These are phyloP conservation scores for Haemorhous mexicanus DNA, from an alignment of 2,113 vertebrate genomes.

Conservation along the genomic window DNA sequence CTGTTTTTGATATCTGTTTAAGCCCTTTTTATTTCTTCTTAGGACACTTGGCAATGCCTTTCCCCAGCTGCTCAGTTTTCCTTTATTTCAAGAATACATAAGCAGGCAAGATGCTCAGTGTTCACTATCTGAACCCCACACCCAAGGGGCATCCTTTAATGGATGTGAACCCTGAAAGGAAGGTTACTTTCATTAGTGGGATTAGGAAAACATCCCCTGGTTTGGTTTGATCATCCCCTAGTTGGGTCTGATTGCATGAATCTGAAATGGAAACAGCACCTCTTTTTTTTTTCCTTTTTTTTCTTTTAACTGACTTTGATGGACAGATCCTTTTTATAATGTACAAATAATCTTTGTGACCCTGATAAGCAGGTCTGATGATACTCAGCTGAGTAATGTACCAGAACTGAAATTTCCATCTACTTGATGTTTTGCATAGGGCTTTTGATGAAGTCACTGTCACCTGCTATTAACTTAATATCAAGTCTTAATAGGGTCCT, in stretches of 20 bases:
- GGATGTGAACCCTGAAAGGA: not conserved
- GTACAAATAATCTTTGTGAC: constrained; percentile 83
- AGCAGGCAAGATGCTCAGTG: not conserved
- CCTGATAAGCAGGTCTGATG: constrained; percentile 80
- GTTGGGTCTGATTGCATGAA: not conserved
- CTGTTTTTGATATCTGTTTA: not conserved
- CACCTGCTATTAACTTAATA: constrained; percentile 85
- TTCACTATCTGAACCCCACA: not conserved
- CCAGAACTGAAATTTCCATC: constrained; percentile 83
- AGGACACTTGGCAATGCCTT: not conserved
- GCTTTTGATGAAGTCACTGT: constrained; percentile 82
- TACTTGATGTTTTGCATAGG: constrained; percentile 76
- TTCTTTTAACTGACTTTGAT: constrained; percentile 59
- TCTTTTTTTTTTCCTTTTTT: not conserved
- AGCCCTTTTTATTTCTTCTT: not conserved
- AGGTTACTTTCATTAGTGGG: constrained; percentile 47
- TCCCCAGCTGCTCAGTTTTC: not conserved
- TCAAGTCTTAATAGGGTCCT: constrained; percentile 81
- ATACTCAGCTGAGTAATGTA: constrained; percentile 82
- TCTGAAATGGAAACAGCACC: constrained; percentile 1
- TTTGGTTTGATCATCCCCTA: constrained; percentile 28
- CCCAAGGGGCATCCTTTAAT: not conserved
- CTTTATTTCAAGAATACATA: not conserved
- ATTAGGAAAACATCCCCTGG: constrained; percentile 13
- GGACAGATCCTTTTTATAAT: constrained; percentile 72